Evolutionary conservation across 2,797 vertebrate genomes (phyloP).

Genomic region (Microctenopoma stevenorrisi): DNA sequence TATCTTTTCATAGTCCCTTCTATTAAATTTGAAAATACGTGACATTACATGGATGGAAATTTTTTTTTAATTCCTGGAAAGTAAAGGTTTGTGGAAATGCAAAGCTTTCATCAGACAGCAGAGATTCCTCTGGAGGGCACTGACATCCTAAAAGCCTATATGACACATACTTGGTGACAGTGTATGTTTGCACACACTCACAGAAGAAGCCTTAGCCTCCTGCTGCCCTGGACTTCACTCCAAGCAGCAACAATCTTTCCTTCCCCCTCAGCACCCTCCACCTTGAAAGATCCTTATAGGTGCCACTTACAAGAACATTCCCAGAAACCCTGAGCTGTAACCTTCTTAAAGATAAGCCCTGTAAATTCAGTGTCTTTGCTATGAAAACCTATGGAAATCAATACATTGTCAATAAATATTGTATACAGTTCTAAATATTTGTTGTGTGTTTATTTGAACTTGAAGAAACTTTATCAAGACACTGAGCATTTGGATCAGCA

Average conservation of each 20-base stretch:
- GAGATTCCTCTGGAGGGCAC: slow-evolving; percentile 47
- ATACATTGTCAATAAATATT: slow-evolving; percentile 83
- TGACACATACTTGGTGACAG: slow-evolving; percentile 69
- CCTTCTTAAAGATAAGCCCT: slow-evolving; percentile 63
- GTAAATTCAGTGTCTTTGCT: slow-evolving; percentile 74
- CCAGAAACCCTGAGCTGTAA: slow-evolving; percentile 63
- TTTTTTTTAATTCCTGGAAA: slow-evolving; percentile 40
- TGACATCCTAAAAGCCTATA: slow-evolving; percentile 67
- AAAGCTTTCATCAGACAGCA: slow-evolving; percentile 47
- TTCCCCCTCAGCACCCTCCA: slow-evolving; percentile 53
- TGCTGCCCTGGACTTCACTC: slow-evolving; percentile 70
- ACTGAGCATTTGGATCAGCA: too few relatives aligned
- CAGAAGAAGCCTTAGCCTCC: slow-evolving; percentile 83
- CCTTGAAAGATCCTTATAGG: slow-evolving; percentile 60
- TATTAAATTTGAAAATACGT: slow-evolving; percentile 40
- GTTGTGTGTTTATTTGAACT: slow-evolving; percentile 23
- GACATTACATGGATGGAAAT: slow-evolving; percentile 38
- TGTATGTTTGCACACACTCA: slow-evolving; percentile 83
- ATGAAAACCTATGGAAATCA: slow-evolving; percentile 67
- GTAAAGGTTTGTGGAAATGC: slow-evolving; percentile 45
- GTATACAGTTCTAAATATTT: slow-evolving; percentile 74
- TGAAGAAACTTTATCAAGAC: too few relatives aligned
- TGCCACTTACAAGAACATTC: slow-evolving; percentile 70
- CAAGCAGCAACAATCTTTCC: slow-evolving; percentile 61
- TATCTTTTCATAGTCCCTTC: slow-evolving; percentile 52